phyloP scores from a whole-genome alignment of 2,797 vertebrate species.

The Adrianichthys oophorus region DNA sequence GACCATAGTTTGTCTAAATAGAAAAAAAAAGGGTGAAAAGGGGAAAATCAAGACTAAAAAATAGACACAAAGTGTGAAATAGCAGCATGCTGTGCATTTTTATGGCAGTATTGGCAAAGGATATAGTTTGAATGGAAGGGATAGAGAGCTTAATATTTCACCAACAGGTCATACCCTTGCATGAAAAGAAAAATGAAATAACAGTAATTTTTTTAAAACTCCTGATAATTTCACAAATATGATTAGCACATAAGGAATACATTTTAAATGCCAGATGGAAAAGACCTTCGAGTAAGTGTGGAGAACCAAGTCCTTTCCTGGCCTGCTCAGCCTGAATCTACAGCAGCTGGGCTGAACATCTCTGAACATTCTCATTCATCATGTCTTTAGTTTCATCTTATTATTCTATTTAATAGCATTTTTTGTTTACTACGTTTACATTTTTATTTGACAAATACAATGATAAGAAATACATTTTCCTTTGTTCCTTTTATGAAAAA shows the following conservation, averaged over 20 bases:
- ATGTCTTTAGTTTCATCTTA: too few species aligned
- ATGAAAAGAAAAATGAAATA: constrained; percentile 3
- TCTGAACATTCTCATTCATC: background rate
- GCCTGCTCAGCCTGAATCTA: constrained; percentile 56
- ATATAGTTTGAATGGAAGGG: constrained; percentile 91
- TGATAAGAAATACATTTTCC: too few species aligned
- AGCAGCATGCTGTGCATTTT: constrained; percentile 80
- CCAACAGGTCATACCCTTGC: constrained; percentile 72
- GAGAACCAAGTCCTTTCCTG: constrained; percentile 36
- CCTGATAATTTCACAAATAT: constrained; percentile 56
- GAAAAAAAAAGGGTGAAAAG: constrained; percentile 33
- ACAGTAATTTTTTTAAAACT: constrained; percentile 19
- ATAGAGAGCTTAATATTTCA: constrained; percentile 91
- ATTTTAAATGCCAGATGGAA: constrained; percentile 28
- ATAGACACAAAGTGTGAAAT: constrained; percentile 38
- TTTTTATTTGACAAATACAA: too few species aligned
- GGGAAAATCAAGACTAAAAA: constrained; percentile 17
- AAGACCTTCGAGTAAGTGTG: constrained; percentile 45
- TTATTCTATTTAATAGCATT: too few species aligned
- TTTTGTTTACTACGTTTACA: too few species aligned
- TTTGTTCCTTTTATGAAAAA: too few species aligned
- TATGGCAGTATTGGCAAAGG: constrained; percentile 92
- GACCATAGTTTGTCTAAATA: constrained; percentile 94
- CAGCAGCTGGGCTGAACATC: background rate
- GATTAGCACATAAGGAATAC: constrained; percentile 49